Percentiles rank a stretch among this genome's conserved stretches.
These are phyloP conservation scores for Myotis myotis DNA, from an alignment of 2,797 vertebrate genomes.

Conservation along the genomic window DNA sequence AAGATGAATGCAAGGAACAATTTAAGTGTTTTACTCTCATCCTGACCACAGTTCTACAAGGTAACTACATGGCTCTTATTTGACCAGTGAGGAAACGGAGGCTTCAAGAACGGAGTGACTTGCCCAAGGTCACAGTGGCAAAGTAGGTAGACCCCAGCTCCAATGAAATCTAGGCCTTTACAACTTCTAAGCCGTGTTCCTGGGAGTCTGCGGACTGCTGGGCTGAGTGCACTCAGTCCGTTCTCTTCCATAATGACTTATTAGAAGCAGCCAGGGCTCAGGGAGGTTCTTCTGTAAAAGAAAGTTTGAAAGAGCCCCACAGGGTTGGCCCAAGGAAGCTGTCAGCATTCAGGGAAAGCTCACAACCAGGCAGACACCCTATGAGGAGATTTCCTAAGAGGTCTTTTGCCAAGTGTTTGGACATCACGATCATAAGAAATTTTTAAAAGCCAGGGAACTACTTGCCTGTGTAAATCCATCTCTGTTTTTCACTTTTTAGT, in stretches of 20 bases:
- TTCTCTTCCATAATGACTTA: not conserved
- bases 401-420: not conserved
- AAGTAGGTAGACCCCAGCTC: not conserved
- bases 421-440: not conserved
- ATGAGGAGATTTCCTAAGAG: not conserved
- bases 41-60: not conserved
- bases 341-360: not conserved
- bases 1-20: conserved; percentile 20
- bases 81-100: not conserved
- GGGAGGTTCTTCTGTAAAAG: not conserved
- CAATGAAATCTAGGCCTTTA: not conserved
- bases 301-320: not conserved
- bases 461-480: not conserved
- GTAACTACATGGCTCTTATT: not conserved
- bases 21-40: conserved; percentile 6
- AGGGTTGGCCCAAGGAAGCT: not conserved
- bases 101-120: not conserved
- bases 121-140: not conserved
- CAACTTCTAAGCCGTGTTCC: not conserved
- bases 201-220: not conserved
- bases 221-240: not conserved
- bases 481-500: not conserved
- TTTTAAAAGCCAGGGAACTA: conserved; percentile 16
- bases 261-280: not conserved
- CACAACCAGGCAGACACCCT: not conserved